phyloP scores from a whole-genome alignment of 2,888 invertebrate species.

The Gastrophysa polygoni region DNA sequence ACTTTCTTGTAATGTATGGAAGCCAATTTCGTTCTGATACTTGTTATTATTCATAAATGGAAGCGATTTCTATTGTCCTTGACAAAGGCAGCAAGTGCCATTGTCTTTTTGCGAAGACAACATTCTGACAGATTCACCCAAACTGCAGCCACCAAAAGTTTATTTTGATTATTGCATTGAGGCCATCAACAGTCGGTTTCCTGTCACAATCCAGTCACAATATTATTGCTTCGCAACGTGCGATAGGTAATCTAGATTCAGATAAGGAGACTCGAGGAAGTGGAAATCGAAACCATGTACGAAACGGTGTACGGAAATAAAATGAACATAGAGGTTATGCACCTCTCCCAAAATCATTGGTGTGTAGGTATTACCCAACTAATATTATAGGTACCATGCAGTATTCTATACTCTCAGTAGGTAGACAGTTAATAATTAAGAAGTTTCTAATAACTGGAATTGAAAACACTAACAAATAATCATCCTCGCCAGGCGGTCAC shows the following conservation, averaged over 20 bases:
- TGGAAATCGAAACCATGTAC: neutral
- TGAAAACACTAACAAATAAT: no score
- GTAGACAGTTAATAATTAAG: no score
- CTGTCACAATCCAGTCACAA: neutral
- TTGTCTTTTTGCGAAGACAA: neutral
- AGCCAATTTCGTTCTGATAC: constrained; percentile 20
- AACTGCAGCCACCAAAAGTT: neutral
- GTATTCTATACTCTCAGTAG: no score
- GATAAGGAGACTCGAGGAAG: neutral
- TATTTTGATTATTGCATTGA: neutral
- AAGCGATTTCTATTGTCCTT: neutral
- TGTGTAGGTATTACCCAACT: no score
- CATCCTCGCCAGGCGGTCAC: no score
- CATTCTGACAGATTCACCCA: neutral
- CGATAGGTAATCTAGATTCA: neutral
- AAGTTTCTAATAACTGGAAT: no score
- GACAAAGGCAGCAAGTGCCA: neutral
- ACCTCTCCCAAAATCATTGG: no score
- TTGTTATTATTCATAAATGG: constrained; percentile 15
- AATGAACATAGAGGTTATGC: neutral
- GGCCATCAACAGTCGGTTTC: neutral
- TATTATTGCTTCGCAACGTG: neutral
- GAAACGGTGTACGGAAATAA: no score
- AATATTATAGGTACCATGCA: no score
- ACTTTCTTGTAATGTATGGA: constrained; percentile 34